These are phyloP conservation scores for Peromyscus leucopus DNA, from an alignment of 2,113 vertebrate species.

Conservation along the genomic window DNA sequence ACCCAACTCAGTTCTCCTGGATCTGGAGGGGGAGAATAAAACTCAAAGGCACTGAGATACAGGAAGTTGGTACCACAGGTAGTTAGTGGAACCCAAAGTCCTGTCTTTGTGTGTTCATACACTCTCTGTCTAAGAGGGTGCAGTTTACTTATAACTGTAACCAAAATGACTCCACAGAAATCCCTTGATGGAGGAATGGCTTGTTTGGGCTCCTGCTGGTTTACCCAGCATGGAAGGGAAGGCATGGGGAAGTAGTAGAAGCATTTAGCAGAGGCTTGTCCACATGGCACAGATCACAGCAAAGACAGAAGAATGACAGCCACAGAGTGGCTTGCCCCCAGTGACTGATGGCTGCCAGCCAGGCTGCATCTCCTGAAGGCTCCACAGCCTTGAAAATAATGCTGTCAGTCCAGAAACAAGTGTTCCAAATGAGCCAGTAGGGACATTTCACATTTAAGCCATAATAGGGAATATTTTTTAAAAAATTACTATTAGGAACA, in stretches of 20 bases:
- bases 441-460: background rate
- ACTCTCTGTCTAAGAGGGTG: background rate
- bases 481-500: background rate
- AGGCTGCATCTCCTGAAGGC: background rate
- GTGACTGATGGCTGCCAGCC: background rate
- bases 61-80: background rate
- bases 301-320: background rate
- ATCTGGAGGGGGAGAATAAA: background rate
- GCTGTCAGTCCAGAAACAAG: background rate
- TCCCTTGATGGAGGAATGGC: background rate
- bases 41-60: too few relatives aligned
- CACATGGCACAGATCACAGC: background rate
- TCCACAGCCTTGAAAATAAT: background rate
- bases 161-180: background rate
- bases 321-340: background rate
- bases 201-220: background rate
- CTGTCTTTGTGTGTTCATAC: background rate
- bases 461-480: background rate
- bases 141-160: background rate
- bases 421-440: background rate
- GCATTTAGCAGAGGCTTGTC: too few relatives aligned
- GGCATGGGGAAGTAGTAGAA: background rate
- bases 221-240: background rate
- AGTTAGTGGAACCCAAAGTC: rapidly evolving
- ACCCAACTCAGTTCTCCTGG: background rate